Base-by-base conservation (phyloP, 1,140 invertebrate species). In the Leptonema lineaticorne region DNA sequence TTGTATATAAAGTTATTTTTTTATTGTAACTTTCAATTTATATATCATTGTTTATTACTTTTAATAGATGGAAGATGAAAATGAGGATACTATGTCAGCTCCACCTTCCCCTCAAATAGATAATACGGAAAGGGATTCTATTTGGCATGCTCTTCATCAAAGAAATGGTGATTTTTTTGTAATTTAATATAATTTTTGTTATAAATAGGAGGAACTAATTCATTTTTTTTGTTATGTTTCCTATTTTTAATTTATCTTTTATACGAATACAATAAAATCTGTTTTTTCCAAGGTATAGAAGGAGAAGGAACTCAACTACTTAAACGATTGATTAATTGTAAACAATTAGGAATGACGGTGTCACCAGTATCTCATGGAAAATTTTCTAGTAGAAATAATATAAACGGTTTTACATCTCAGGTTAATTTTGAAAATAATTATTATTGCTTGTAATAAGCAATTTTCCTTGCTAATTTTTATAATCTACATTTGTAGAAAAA, bases 291-390 rank as follows among this genome's bases (percentile, higher is more conserved):
- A 27, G 81, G 80, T 73, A 78, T 78, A 4, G 82, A 81, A 48
- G 88, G 88, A 6, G 89, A 90, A 75, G 88, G 90, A 1, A 89
- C 88, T 48, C 89, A 90, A 75, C 75, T 92, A 16, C 78, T 92
- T 14, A 80, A 89, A 68, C 85, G 87, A 73, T 79, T 92, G 48
- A 91, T 92, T 70, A 90, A 87, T 75, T 89, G 88, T 78, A 85
- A 89, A 72, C 86, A 87, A 75, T 84, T 89, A 37, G 89, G 87
- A 45, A 90, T 90, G 82, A 86, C 80, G 37, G 84, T 81, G 75
- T 86, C 82, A 27, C 82, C 77, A 73, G 75, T 82, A 14, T 58
- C 72, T 0, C 72, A 73, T 28, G 37, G 57, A 18, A 48, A 14
- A 48, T 74, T 26, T 60, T 73, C 24, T 26, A 75, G 63, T 69